These are phyloP conservation scores for Phoenicopterus ruber DNA, from an alignment of 2,113 vertebrate genomes.

Conservation along the genomic window DNA sequence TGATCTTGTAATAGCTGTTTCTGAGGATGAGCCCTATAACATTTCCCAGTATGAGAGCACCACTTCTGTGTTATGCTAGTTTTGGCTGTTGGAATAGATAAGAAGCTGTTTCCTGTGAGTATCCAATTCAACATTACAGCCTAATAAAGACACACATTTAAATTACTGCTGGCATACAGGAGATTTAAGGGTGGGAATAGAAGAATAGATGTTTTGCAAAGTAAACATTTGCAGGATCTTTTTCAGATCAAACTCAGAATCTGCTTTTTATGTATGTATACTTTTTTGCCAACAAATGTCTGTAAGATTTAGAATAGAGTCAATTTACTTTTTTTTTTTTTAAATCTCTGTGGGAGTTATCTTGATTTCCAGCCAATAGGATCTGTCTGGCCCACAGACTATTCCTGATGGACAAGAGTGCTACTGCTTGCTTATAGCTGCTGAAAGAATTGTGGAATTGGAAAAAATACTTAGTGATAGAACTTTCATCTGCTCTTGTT, in stretches of 20 bases:
- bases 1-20: not conserved
- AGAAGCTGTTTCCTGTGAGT: not conserved
- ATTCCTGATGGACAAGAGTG: conserved; percentile 10
- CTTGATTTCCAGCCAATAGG: conserved; percentile 30
- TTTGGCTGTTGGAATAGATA: not conserved
- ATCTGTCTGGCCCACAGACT: conserved; percentile 20
- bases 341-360: not conserved
- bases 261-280: not conserved
- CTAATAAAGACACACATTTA: not conserved
- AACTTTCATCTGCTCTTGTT: conserved; percentile 30
- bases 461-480: not conserved
- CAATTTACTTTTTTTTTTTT: not conserved
- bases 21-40: not conserved
- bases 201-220: not conserved
- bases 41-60: not conserved
- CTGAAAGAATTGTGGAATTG: conserved; percentile 22
- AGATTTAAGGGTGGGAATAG: not conserved
- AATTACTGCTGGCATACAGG: not conserved
- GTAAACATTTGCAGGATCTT: not conserved
- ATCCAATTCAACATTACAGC: not conserved
- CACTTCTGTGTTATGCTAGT: not conserved
- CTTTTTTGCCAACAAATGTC: conserved; percentile 6
- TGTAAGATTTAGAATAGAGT: not conserved
- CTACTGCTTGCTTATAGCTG: conserved; percentile 44
- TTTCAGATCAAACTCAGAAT: not conserved